These are phyloP conservation scores for Diadegma fenestrale DNA, from an alignment of 2,888 invertebrate species.

Conservation along the genomic window DNA sequence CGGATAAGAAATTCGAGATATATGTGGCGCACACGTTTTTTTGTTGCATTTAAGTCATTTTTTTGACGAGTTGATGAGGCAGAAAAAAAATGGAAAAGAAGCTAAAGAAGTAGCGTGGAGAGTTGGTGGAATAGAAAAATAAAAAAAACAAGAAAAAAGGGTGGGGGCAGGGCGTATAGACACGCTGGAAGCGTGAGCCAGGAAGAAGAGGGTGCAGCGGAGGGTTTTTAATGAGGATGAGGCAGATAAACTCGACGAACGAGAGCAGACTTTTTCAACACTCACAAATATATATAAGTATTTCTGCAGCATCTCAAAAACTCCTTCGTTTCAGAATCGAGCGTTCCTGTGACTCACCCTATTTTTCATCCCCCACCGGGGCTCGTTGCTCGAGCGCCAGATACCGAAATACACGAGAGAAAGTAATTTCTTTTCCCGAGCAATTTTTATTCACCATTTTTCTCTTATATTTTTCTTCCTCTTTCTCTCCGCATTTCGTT, in stretches of 20 bases:
- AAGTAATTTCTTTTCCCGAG: slow-evolving; percentile 77
- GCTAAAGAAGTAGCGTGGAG: slow-evolving; percentile 37
- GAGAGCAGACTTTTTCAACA: slow-evolving; percentile 27
- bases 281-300: slow-evolving; percentile 11
- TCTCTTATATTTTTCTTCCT: slow-evolving; percentile 11
- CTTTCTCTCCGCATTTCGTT: slow-evolving; percentile 13
- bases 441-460: slow-evolving; percentile 73
- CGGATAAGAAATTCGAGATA: not conserved
- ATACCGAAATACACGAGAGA: slow-evolving; percentile 77
- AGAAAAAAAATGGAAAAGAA: slow-evolving; percentile 35
- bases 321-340: slow-evolving; percentile 61
- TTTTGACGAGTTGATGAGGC: slow-evolving; percentile 41
- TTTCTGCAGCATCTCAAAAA: slow-evolving; percentile 55
- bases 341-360: slow-evolving; percentile 34
- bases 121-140: slow-evolving; percentile 38
- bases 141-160: slow-evolving; percentile 40
- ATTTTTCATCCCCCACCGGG: slow-evolving; percentile 20
- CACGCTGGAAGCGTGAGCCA: slow-evolving; percentile 70
- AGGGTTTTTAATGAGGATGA: slow-evolving; percentile 83
- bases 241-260: slow-evolving; percentile 78
- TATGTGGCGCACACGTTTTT: not conserved
- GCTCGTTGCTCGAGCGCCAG: slow-evolving; percentile 69
- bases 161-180: slow-evolving; percentile 28
- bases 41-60: slow-evolving; percentile 28
- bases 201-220: slow-evolving; percentile 73